Conservation (phyloP, 2,888 invertebrate genomes). For the Hedychridium roseum region DNA sequence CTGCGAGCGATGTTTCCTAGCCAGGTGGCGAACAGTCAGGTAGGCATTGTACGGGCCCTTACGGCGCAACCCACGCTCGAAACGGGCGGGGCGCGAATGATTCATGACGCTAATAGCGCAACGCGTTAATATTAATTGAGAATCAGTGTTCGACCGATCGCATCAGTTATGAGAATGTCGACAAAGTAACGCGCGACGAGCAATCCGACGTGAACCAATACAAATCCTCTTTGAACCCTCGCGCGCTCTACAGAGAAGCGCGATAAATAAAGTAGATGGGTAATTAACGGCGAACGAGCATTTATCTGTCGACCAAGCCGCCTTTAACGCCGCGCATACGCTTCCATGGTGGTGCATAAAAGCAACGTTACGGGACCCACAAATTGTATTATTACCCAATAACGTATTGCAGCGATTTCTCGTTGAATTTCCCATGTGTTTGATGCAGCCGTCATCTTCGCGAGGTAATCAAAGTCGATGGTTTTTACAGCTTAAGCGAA, state of each 20-base stretch:
- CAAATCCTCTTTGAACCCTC: constrained; percentile 38
- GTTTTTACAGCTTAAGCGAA: too few species aligned
- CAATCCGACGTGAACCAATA: constrained; percentile 32
- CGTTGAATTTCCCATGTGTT: not conserved
- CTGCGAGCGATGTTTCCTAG: too few species aligned
- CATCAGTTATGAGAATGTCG: constrained; percentile 34
- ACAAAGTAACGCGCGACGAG: constrained; percentile 31
- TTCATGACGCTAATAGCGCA: constrained; percentile 22
- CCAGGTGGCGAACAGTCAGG: too few species aligned
- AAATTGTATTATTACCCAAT: constrained; percentile 43
- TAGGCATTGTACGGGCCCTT: too few species aligned
- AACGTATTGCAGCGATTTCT: constrained; percentile 26
- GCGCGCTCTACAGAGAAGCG: constrained; percentile 32
- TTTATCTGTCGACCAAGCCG: constrained; percentile 43
- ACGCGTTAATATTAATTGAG: constrained; percentile 37
- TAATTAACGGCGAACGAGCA: constrained; percentile 44
- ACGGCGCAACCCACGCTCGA: too few species aligned
- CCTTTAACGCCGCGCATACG: constrained; percentile 33
- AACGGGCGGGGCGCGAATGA: constrained; percentile 20
- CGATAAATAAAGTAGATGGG: constrained; percentile 39
- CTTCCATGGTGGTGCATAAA: too few species aligned
- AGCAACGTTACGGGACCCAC: constrained; percentile 42
- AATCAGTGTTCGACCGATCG: constrained; percentile 27
- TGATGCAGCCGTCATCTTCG: constrained; percentile 2
- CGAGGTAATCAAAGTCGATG: not conserved